Evolutionary conservation across 2,888 invertebrate genomes (phyloP).

Genomic region (Pelosia muscerda): DNA sequence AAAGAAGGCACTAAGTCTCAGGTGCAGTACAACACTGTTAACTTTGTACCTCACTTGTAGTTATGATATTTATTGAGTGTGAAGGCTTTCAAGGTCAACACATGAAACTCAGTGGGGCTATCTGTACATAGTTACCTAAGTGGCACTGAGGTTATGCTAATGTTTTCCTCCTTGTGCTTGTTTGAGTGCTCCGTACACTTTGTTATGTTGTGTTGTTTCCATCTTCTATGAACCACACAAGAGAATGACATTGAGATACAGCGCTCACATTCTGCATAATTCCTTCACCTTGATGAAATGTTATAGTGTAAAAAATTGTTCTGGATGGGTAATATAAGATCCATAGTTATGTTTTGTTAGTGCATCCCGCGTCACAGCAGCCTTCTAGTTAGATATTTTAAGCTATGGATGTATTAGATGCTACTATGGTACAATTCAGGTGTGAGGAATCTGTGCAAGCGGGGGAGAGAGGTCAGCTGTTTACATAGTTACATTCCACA

Average conservation of each 20-base stretch:
- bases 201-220: slow-evolving; percentile 25
- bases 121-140: neutral
- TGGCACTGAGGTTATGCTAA: slow-evolving; percentile 9
- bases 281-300: slow-evolving; percentile 62
- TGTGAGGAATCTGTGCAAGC: slow-evolving; percentile 69
- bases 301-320: slow-evolving; percentile 75
- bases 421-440: slow-evolving; percentile 58
- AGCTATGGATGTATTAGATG: slow-evolving; percentile 74
- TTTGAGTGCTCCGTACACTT: slow-evolving; percentile 18
- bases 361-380: slow-evolving; percentile 77
- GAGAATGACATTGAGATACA: slow-evolving; percentile 28
- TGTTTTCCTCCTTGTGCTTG: slow-evolving; percentile 20
- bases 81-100: neutral
- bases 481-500: slow-evolving; percentile 16
- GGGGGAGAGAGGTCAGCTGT: slow-evolving; percentile 65
- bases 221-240: slow-evolving; percentile 21
- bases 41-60: neutral
- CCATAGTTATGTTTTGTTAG: slow-evolving; percentile 74
- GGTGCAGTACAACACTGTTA: neutral
- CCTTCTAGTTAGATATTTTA: slow-evolving; percentile 69
- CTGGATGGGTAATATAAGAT: slow-evolving; percentile 76
- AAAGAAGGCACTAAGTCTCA: neutral
- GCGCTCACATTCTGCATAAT: slow-evolving; percentile 58
- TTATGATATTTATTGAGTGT: slow-evolving; percentile 3
- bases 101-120: neutral